Evolutionary conservation across 2,113 vertebrate species (phyloP), one percentile per base, ranked within the genome.

Genomic region (Poecilia latipinna): DNA sequence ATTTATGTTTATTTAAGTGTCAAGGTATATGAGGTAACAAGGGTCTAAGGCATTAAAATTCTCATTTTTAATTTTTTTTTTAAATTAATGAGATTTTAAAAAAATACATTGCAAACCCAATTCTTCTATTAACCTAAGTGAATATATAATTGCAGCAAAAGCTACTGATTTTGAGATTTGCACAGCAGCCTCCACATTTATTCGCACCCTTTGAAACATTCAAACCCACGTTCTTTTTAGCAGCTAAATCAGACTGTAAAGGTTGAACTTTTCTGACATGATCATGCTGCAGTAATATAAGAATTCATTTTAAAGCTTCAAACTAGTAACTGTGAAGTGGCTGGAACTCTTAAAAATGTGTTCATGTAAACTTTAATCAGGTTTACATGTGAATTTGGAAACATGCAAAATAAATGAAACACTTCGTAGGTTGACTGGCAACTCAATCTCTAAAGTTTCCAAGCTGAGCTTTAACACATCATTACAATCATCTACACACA

Each of bases 401-500:
- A 69, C 68, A 70, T 84, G 39, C 19, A 57, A 74, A 68, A 69
- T 81, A 64, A 72, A 72, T 63, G 1, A 73, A 79, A 79, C 13
- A 61, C 78, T 83, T 65, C 6, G 39, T 44, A 82, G 42, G 70
- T 74, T 48, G 61, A 86, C 22, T 81, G 70, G 66, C 68, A 82
- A 74, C 71, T 73, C 57, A 67, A 44, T 68, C 37, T 12, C 33
- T 76, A 65, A 70, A 80, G 68, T 85, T 82, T 84, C 76, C 65
- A 88, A 77, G 68, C 71, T 66, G 48, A 74, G 80, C 67, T 84
- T 63, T 74, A 90, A 83, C 81, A 88, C 74, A 76, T 85, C 77
- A 90, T 92, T 89, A 87, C 68, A 82, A 90, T 90, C 89, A 88
- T 75, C 75, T 71, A 68, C 72, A 82, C 44, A 77, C 73, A 1